Evolutionary conservation across 1,140 invertebrate species (phyloP), one percentile per base, ranked within the genome.

Genomic region (Ostrea edulis): DNA sequence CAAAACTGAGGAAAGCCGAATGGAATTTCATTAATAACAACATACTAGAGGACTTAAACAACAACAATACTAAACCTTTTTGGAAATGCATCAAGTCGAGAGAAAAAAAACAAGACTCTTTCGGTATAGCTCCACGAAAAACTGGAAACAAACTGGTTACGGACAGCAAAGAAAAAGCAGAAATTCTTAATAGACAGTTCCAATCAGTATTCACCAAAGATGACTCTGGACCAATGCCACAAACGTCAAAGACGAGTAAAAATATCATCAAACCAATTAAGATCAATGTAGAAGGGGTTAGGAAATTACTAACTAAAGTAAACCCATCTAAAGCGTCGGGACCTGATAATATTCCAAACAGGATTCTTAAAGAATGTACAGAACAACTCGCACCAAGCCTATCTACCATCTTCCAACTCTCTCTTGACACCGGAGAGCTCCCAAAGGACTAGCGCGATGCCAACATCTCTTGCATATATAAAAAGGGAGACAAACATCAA

Each of bases 1-100:
- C 55, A 20, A 8, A n/a, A n/a, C n/a, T n/a, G n/a, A n/a, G n/a
- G n/a, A n/a, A n/a, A n/a, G n/a, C n/a, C n/a, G 87, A 90, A 82
- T 90, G 68, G 62, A 17, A 52, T 8, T 89, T 87, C 62, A 51
- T 90, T 7, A 90, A 90, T 44, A 55, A 44, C 25, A 87, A 20
- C 29, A 84, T 87, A 8, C 0, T 82, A 35, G 86, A 89, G 35
- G 88, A 86, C 5, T 71, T 90, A n/a, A 53, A 84, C 14, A 82
- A 86, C 12, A 90, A 90, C 77, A 87, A 90, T 86, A 84, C 35
- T 0, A 90, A 87, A 65, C 83, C 90, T 0, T 90, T 90, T 65
- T 89, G 88, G 85, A 86, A 84, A 14, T 89, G 87, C 44, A 35
- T 89, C 3, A 89, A 90, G 82, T 25, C 83, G 5, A n/a, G n/a